phyloP scores from a whole-genome alignment of 2,113 vertebrate species.

The Daboia siamensis region DNA sequence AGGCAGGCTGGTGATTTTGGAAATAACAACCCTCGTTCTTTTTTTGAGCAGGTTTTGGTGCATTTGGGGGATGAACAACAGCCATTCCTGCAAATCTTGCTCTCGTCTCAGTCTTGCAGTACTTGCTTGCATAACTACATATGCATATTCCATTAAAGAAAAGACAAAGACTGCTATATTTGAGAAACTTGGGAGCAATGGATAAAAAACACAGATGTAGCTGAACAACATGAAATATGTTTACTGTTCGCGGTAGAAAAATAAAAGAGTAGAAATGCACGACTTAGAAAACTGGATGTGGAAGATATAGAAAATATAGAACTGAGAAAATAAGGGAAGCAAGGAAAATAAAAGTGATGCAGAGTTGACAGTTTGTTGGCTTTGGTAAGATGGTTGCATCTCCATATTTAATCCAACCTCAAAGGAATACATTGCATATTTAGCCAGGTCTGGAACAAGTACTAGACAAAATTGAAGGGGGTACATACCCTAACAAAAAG shows the following conservation, averaged over 20 bases:
- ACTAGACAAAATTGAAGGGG: neutral
- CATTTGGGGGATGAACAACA: neutral
- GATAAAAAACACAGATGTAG: neutral
- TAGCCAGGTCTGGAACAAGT: neutral
- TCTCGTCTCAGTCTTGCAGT: neutral
- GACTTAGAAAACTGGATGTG: neutral
- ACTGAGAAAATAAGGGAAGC: neutral
- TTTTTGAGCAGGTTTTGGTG: neutral
- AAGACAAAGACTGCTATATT: neutral
- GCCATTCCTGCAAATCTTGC: neutral
- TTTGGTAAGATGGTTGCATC: neutral
- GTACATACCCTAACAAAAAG: neutral
- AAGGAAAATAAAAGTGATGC: neutral
- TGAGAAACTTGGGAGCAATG: neutral
- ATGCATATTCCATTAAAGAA: neutral
- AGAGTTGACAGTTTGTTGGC: neutral
- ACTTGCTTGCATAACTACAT: neutral
- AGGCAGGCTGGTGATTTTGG: neutral
- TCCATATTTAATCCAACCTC: neutral
- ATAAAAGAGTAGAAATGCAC: neutral
- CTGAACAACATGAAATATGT: neutral
- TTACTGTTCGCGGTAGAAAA: neutral
- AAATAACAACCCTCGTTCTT: neutral
- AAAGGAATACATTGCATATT: neutral
- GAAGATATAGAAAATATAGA: neutral